Evolutionary conservation across 2,888 invertebrate genomes (phyloP).

Genomic region (Ferdinandea cuprea): DNA sequence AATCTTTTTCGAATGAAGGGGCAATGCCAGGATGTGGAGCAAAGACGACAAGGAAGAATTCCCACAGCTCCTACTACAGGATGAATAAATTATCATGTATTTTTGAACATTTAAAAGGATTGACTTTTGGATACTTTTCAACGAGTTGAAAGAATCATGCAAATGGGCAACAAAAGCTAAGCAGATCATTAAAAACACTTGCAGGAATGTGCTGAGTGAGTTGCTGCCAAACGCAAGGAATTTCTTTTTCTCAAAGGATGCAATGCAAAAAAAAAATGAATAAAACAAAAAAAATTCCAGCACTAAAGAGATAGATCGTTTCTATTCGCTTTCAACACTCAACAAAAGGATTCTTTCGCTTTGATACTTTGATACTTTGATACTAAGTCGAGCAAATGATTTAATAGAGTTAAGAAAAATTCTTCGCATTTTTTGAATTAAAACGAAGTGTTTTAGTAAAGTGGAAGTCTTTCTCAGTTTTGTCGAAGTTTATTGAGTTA

Average conservation of each 20-base stretch:
- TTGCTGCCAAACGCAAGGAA: constrained; percentile 30
- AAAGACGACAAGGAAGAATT: neutral
- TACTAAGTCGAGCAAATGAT: constrained; percentile 30
- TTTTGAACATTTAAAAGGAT: constrained; percentile 57
- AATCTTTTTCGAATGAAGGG: neutral
- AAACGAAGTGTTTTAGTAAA: neutral
- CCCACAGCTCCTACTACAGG: constrained; percentile 22
- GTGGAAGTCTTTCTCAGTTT: neutral
- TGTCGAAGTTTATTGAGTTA: neutral
- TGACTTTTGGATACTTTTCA: constrained; percentile 50
- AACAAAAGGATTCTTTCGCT: constrained; percentile 40
- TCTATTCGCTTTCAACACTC: neutral
- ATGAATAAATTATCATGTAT: constrained; percentile 64
- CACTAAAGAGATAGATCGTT: neutral
- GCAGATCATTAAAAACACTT: constrained; percentile 52
- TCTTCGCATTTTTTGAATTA: neutral
- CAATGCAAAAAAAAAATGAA: constrained; percentile 10
- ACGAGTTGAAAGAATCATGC: constrained; percentile 33
- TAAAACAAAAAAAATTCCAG: neutral
- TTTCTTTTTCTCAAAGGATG: neutral
- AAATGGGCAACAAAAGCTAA: constrained; percentile 59
- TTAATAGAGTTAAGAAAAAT: constrained; percentile 30
- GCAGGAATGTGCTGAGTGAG: neutral
- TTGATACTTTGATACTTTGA: constrained; percentile 45
- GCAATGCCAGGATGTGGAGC: neutral